Percentiles rank a stretch among this genome's conserved stretches.
phyloP scores from a whole-genome alignment of 2,113 vertebrate species.

The Anhinga rufa region DNA sequence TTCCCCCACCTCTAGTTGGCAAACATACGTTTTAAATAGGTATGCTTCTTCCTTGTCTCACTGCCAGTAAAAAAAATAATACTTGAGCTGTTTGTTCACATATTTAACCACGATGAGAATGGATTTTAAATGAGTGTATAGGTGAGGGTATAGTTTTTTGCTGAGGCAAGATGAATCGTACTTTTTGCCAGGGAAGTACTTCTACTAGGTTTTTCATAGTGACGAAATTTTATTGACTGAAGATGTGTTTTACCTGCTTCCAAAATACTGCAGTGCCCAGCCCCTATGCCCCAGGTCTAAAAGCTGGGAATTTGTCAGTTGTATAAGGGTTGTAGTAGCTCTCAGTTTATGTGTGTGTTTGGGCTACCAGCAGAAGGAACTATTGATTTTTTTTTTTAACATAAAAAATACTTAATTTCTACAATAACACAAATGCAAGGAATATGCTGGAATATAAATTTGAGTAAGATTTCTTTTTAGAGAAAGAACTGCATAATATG shows the following conservation, averaged over 20 bases:
- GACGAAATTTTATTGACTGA: neutral
- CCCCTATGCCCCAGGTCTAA: neutral
- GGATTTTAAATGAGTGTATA: neutral
- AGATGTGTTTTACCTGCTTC: neutral
- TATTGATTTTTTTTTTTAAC: neutral
- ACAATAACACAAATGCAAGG: neutral
- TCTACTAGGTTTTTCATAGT: neutral
- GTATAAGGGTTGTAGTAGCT: neutral
- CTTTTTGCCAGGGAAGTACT: neutral
- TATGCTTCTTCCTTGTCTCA: neutral
- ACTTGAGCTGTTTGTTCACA: neutral
- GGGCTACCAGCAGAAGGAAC: neutral
- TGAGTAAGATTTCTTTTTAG: neutral
- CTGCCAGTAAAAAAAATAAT: neutral
- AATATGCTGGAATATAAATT: neutral
- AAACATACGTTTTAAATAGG: neutral
- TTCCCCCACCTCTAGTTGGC: neutral
- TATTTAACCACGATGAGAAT: neutral
- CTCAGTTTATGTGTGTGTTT: fast-evolving
- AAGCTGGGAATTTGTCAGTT: neutral
- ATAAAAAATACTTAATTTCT: neutral
- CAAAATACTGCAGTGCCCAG: neutral
- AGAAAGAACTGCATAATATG: neutral
- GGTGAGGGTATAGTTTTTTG: neutral
- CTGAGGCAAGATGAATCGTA: neutral